Base-by-base conservation (phyloP, 2,797 vertebrate species). In the Taeniopygia guttata region DNA sequence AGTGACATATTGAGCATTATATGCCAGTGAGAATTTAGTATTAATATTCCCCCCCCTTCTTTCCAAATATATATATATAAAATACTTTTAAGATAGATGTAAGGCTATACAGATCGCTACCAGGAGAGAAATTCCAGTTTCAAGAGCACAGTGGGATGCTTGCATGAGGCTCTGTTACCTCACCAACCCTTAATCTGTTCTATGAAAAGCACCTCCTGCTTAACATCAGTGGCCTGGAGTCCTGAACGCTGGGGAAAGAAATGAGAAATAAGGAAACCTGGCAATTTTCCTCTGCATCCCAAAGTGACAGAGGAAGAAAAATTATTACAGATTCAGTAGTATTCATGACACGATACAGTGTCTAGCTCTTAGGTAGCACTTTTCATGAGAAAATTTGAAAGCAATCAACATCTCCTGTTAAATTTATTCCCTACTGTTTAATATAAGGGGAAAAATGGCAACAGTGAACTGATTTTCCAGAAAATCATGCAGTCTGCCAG, bases 71-170 rank as follows among this genome's bases (percentile, higher is more conserved):
- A 68, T 32, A 32, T 26, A 14, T 17, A 60, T 38, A 38, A 7
- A 46, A 45, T 55, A 66, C 40, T 84, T 91, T 51, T 42, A 75
- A 75, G 58, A 60, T 80, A 92, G 93, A 83, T 26, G 21, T 55
- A 91, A 91, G 48, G 48, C 87, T 56, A 55, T 45, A 66, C 8
- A 86, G 51, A 87, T 85, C 40, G 49, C 45, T 38, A 83, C 51
- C 36, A 86, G 48, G 73, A 91, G 92, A 34, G 55, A 86, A 93
- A 94, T 84, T 93, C 45, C 67, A 84, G 63, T 76, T 93, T 96
- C 79, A 91, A 60, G 59, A 94, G 87, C 87, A 90, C 84, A 92
- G 82, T 60, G 79, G 82, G 91, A 93, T 38, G 32, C 66, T 76
- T 81, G 51, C 58, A 63, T 21, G 59, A 73, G 73, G 45, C 32